Evolutionary conservation across 2,113 vertebrate species (phyloP).

Genomic region (Prunella fulvescens): DNA sequence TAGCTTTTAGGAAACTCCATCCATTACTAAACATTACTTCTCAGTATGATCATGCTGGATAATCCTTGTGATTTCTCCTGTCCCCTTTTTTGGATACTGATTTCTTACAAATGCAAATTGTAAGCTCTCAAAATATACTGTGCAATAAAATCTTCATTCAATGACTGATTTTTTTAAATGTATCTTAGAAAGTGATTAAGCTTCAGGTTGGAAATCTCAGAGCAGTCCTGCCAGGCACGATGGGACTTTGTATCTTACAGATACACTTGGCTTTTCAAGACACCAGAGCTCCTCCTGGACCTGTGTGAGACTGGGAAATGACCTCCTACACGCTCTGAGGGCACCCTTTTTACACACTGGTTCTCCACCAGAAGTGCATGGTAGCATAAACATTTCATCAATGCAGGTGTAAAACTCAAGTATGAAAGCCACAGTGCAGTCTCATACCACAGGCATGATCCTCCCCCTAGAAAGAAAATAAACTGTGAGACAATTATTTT

Average conservation of each 20-base stretch:
- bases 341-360: background rate
- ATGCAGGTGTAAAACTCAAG: background rate
- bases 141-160: background rate
- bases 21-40: background rate
- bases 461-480: background rate
- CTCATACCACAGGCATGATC: background rate
- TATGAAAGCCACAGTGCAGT: background rate
- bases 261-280: background rate
- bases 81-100: background rate
- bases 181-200: background rate
- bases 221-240: background rate
- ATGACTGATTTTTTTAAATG: background rate
- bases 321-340: background rate
- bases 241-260: background rate
- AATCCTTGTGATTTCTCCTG: background rate
- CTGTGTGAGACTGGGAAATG: background rate
- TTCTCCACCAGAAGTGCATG: background rate
- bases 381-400: background rate
- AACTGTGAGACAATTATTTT: background rate
- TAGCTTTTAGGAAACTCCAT: background rate
- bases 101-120: background rate
- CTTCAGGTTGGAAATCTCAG: background rate
- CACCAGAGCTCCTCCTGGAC: background rate
- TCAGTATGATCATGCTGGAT: fast-evolving
- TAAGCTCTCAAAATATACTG: background rate